Evolutionary conservation across 2,113 vertebrate genomes (phyloP).

Genomic region (Oryzias woworae): DNA sequence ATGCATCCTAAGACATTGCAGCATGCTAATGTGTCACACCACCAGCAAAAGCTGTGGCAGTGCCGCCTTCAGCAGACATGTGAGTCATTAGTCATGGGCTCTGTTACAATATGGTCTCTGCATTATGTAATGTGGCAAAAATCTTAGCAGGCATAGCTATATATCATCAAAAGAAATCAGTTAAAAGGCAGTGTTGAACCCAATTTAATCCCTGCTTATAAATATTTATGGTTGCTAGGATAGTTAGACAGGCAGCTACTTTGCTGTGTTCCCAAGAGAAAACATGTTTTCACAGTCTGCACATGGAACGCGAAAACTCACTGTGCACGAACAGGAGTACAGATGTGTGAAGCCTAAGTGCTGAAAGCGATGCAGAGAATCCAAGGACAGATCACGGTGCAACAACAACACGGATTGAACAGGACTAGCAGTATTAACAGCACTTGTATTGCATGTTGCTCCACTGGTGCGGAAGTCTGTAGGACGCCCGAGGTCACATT

Average conservation of each 20-base stretch:
- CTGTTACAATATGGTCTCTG: slow-evolving; percentile 7
- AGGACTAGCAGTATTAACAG: not conserved
- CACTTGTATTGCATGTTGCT: not conserved
- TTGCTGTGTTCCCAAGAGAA: slow-evolving; percentile 46
- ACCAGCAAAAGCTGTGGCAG: not conserved
- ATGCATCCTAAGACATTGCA: slow-evolving; percentile 1
- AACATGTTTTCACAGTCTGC: slow-evolving; percentile 41
- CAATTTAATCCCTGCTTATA: slow-evolving; percentile 45
- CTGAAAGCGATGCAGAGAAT: slow-evolving; percentile 15
- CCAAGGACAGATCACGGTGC: slow-evolving; percentile 2
- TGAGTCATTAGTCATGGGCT: slow-evolving; percentile 2
- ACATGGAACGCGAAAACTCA: slow-evolving; percentile 29
- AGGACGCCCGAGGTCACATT: not conserved
- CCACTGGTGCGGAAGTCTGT: not conserved
- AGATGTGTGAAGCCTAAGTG: slow-evolving; percentile 15
- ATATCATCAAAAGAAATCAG: slow-evolving; percentile 33
- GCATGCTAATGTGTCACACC: slow-evolving; percentile 34
- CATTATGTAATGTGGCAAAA: not conserved
- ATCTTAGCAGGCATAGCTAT: slow-evolving; percentile 14
- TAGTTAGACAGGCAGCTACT: slow-evolving; percentile 48
- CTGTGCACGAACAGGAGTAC: slow-evolving; percentile 17
- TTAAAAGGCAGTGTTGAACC: slow-evolving; percentile 34
- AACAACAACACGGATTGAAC: slow-evolving; percentile 2
- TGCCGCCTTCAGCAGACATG: not conserved
- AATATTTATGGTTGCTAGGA: slow-evolving; percentile 53